phyloP scores from a whole-genome alignment of 37 sponge, comb jelly and placozoan genomes.

The Halisarca cf. caerulea region DNA sequence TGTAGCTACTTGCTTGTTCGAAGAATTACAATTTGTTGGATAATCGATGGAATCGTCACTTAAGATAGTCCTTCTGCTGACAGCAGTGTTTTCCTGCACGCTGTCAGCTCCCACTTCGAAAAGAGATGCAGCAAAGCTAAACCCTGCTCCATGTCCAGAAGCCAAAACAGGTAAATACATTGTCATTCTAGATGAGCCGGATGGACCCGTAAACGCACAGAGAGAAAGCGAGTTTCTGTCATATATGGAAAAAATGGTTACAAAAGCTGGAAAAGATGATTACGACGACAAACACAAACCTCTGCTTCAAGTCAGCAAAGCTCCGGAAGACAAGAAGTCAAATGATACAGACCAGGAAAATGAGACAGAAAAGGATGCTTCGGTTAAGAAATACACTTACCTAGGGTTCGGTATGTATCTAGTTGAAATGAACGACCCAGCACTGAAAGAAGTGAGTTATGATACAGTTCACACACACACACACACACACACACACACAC shows the following conservation, averaged over 20 bases:
- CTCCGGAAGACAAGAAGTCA: no score
- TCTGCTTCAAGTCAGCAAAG: not conserved
- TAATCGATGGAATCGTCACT: no score
- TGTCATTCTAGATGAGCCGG: not conserved
- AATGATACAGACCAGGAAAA: no score
- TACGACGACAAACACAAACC: not conserved
- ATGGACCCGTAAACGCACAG: not conserved
- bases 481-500: no score
- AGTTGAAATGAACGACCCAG: not conserved
- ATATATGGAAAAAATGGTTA: not conserved
- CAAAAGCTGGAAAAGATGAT: no score
- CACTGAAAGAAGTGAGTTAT: not conserved
- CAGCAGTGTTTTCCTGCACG: no score
- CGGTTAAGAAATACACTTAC: not conserved
- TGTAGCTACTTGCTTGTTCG: no score
- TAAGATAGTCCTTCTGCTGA: no score
- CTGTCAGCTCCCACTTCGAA: no score
- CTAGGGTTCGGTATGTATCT: not conserved
- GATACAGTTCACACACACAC: no score
- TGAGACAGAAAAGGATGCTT: not conserved
- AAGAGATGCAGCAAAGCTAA: not conserved
- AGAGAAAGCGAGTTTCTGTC: no score
- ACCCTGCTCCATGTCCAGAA: not conserved
- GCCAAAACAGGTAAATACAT: constrained; percentile 1
- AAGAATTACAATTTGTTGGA: no score